Conservation (phyloP, 2,888 invertebrate species). For the Flabesymbios commensalis region DNA sequence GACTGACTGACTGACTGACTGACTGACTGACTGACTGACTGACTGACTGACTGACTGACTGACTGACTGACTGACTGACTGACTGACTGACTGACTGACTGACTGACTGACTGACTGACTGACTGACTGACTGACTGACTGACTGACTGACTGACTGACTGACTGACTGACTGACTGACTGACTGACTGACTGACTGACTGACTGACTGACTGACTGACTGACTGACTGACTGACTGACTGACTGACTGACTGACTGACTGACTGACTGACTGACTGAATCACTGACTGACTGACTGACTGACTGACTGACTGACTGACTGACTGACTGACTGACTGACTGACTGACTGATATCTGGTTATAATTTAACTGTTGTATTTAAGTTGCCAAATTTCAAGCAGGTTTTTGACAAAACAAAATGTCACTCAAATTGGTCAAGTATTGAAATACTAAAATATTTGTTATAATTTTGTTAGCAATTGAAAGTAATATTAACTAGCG, state of each 20-base stretch:
- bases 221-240: neutral
- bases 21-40: neutral
- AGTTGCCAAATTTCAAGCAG: too few relatives aligned
- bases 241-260: slow-evolving; percentile 10
- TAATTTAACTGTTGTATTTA: too few relatives aligned
- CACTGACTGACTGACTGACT: slow-evolving; percentile 3
- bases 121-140: neutral
- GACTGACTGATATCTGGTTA: slow-evolving; percentile 8
- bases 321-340: slow-evolving; percentile 4
- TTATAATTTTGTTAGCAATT: too few relatives aligned
- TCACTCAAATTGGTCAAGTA: too few relatives aligned
- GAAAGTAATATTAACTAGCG: too few relatives aligned
- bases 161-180: slow-evolving; percentile 5
- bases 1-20: neutral
- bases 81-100: neutral
- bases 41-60: neutral
- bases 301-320: slow-evolving; percentile 8
- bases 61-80: neutral
- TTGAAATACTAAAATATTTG: too few relatives aligned
- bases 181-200: neutral
- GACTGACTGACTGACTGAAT: too few relatives aligned
- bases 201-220: neutral
- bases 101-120: neutral
- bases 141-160: neutral
- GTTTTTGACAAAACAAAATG: too few relatives aligned